phyloP scores from a whole-genome alignment of 2,888 invertebrate species.

The Agrotis clavis region DNA sequence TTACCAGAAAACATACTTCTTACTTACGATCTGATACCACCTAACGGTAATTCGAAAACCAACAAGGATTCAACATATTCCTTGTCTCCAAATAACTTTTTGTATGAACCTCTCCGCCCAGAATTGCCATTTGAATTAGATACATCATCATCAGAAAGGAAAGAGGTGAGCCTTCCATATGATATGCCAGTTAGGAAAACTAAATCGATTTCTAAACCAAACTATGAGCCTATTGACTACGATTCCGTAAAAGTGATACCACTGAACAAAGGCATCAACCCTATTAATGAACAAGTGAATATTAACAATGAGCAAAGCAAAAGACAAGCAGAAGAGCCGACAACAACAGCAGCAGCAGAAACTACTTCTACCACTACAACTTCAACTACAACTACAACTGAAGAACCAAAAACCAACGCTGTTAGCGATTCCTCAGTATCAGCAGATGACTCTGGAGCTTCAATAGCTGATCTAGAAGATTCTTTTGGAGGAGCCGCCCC shows the following conservation, averaged over 20 bases:
- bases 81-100: conserved; percentile 77
- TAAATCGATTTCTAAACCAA: conserved; percentile 74
- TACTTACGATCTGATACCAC: conserved; percentile 84
- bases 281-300: conserved; percentile 75
- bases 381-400: conserved; percentile 68
- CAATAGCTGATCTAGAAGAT: conserved; percentile 93
- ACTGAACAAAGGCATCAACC: conserved; percentile 81
- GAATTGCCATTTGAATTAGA: conserved; percentile 84
- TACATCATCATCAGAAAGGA: conserved; percentile 82
- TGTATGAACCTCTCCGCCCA: conserved; percentile 84
- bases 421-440: conserved; percentile 78
- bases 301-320: conserved; percentile 80
- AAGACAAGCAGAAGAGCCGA: conserved; percentile 74
- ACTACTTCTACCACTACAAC: conserved; percentile 64
- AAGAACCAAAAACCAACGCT: conserved; percentile 72
- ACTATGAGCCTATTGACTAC: conserved; percentile 84
- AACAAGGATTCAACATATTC: conserved; percentile 65
- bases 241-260: conserved; percentile 87
- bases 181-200: conserved; percentile 82
- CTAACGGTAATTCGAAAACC: conserved; percentile 71
- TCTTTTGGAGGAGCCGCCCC: conserved; percentile 94
- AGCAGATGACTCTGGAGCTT: conserved; percentile 89
- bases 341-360: conserved; percentile 38
- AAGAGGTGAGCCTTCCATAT: conserved; percentile 79
- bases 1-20: conserved; percentile 86